phyloP scores from a whole-genome alignment of 2,797 vertebrate species.

The Iguana delicatissima region DNA sequence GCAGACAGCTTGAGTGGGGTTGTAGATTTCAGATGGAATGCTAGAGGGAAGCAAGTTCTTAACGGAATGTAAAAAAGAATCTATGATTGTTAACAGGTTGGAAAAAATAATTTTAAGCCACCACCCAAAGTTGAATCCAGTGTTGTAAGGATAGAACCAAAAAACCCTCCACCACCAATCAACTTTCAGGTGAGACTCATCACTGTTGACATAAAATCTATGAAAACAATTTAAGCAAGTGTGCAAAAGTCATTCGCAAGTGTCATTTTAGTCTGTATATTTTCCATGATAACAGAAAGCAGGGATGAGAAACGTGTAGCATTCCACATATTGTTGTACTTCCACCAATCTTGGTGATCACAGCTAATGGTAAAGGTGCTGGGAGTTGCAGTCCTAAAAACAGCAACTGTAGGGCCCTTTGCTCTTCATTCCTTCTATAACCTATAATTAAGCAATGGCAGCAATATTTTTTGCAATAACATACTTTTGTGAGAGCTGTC shows the following conservation, averaged over 20 bases:
- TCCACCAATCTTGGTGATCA: background rate
- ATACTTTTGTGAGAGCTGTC: background rate
- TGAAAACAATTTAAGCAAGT: accelerated
- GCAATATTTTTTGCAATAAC: background rate
- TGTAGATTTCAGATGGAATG: background rate
- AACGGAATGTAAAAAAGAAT: constrained; percentile 27
- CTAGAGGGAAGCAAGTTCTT: background rate
- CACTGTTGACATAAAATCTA: background rate
- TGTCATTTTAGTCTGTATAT: background rate
- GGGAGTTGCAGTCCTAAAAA: background rate
- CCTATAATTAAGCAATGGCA: background rate
- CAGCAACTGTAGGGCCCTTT: background rate
- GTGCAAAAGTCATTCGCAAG: background rate
- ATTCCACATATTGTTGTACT: background rate
- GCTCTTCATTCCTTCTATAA: background rate
- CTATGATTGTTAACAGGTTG: constrained; percentile 84
- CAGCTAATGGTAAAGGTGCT: background rate
- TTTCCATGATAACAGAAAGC: background rate
- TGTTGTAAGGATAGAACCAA: constrained; percentile 98
- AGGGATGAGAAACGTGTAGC: background rate
- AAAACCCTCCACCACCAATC: constrained; percentile 95
- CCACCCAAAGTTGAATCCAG: constrained; percentile 99
- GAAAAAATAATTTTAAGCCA: constrained; percentile 97
- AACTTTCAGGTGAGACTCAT: constrained; percentile 91
- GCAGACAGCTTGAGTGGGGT: accelerated